Conservation (phyloP, 2,113 vertebrate genomes). For the Paratilapia polleni region DNA sequence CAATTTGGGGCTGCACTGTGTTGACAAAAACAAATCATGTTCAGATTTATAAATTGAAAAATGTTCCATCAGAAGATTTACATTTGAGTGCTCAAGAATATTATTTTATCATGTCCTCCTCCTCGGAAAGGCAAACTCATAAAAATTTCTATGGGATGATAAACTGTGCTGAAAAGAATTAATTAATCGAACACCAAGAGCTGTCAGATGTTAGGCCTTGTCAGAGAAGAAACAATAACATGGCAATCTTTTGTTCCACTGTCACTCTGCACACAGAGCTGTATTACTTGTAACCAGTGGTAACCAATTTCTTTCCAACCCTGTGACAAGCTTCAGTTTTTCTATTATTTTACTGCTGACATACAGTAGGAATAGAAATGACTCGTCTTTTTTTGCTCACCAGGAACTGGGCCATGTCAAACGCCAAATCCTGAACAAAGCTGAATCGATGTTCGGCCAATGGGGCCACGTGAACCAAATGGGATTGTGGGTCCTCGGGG, state of each 20-base stretch:
- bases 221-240: constrained; percentile 9
- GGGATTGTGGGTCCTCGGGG: constrained; percentile 61
- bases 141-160: constrained; percentile 10
- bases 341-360: background rate
- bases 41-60: constrained; percentile 6
- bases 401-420: constrained; percentile 93
- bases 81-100: background rate
- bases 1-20: constrained; percentile 12
- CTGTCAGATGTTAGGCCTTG: constrained; percentile 12
- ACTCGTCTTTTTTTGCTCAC: constrained; percentile 60
- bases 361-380: background rate
- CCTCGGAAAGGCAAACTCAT: constrained; percentile 9
- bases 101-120: background rate
- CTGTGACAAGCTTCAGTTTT: constrained; percentile 1
- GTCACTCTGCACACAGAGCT: constrained; percentile 18
- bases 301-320: constrained; percentile 1
- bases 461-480: constrained; percentile 61
- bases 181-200: background rate
- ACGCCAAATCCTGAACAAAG: constrained; percentile 92
- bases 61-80: constrained; percentile 6
- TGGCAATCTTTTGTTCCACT: constrained; percentile 13
- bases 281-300: constrained; percentile 7
- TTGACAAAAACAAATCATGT: constrained; percentile 24
- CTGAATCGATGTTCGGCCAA: constrained; percentile 86
- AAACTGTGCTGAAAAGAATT: constrained; percentile 17